Evolutionary conservation across 2,797 vertebrate species (phyloP).

Genomic region (Enteromius radiatus): DNA sequence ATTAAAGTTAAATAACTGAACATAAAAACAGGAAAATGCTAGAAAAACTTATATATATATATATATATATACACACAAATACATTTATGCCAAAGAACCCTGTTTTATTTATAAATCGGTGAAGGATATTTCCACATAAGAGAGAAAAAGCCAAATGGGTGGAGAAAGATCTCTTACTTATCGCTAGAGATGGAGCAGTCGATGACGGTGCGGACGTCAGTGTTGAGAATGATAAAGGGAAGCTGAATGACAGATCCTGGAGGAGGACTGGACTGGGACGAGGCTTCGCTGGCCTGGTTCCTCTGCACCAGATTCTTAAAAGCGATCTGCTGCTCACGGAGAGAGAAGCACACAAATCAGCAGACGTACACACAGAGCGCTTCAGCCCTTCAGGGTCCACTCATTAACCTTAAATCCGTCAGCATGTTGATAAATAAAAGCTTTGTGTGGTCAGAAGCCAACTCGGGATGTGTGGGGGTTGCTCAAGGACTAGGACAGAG

Average conservation of each 20-base stretch:
- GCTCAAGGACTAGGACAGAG: background rate
- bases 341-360: conserved; percentile 22
- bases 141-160: background rate
- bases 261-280: conserved; percentile 78
- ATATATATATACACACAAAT: no score
- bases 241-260: conserved; percentile 80
- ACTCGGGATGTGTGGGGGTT: background rate
- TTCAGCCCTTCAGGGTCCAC: background rate
- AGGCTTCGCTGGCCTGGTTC: conserved; percentile 82
- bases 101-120: background rate
- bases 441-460: background rate
- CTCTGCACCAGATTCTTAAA: conserved; percentile 90
- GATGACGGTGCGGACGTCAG: conserved; percentile 86
- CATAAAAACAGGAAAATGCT: no score
- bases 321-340: conserved; percentile 82
- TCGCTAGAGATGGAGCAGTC: conserved; percentile 91
- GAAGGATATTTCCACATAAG: background rate
- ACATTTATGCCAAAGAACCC: background rate
- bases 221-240: conserved; percentile 88
- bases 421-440: conserved; percentile 9
- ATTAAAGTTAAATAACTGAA: no score
- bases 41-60: no score
- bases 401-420: conserved; percentile 6
- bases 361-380: background rate
- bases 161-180: conserved; percentile 77